phyloP scores from a whole-genome alignment of 2,888 invertebrate genomes.

The Amphipoea lucens region DNA sequence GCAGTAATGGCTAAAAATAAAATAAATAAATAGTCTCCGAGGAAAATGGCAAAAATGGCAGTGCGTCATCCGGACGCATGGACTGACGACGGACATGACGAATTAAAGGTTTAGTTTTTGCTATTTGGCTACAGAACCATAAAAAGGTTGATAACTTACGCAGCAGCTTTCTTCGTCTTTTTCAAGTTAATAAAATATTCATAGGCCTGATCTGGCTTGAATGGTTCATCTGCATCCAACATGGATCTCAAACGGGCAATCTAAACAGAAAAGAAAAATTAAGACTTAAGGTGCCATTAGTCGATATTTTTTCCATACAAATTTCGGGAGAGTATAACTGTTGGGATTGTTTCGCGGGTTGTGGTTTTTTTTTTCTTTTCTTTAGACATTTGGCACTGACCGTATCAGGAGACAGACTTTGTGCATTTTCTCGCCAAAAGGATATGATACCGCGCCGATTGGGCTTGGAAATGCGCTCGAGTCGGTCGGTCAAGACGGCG shows the following conservation, averaged over 20 bases:
- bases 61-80: neutral
- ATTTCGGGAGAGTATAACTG: too few species aligned
- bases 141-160: slow-evolving; percentile 68
- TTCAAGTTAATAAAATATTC: slow-evolving; percentile 84
- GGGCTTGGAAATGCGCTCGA: slow-evolving; percentile 84
- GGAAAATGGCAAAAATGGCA: neutral
- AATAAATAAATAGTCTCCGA: neutral
- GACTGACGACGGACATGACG: neutral
- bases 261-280: slow-evolving; percentile 65
- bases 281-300: too few species aligned
- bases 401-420: slow-evolving; percentile 80
- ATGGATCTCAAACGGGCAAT: slow-evolving; percentile 82
- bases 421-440: slow-evolving; percentile 82
- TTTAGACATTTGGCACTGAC: slow-evolving; percentile 63
- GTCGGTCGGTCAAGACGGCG: slow-evolving; percentile 81
- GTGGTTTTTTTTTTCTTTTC: neutral
- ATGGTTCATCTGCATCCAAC: slow-evolving; percentile 87
- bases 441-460: slow-evolving; percentile 78
- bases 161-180: slow-evolving; percentile 76
- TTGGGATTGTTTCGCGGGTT: neutral
- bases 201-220: slow-evolving; percentile 87
- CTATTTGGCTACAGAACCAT: too few species aligned
- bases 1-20: too few species aligned
- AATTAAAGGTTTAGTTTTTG: neutral
- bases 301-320: too few species aligned